A percentile compares a stretch with the other conserved stretches of the same genome.
Evolutionary conservation across 2,113 vertebrate species (phyloP).

Genomic region (Martes martes): DNA sequence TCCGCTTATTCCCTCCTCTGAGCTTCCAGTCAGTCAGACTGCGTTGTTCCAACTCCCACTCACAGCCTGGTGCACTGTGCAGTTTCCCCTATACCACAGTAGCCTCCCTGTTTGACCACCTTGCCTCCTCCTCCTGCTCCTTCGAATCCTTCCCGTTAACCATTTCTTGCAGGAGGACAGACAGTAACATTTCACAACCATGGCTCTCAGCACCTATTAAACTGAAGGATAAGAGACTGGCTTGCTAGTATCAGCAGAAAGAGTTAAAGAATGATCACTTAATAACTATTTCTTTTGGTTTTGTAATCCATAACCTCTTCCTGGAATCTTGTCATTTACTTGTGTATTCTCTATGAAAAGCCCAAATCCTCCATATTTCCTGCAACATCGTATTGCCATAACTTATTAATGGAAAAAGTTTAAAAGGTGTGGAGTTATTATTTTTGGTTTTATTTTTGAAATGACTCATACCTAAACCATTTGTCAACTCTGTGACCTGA

Average conservation of each 20-base stretch:
- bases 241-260: slow-evolving; percentile 64
- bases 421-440: not conserved
- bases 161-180: slow-evolving; percentile 39
- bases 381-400: not conserved
- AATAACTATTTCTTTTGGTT: not conserved
- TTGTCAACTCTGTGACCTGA: slow-evolving; percentile 25
- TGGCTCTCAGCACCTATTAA: not conserved
- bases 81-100: not conserved
- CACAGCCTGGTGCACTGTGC: not conserved
- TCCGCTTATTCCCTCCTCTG: not conserved
- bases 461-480: slow-evolving; percentile 52
- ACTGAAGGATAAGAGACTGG: not conserved
- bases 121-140: slow-evolving; percentile 11
- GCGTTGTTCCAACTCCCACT: slow-evolving; percentile 51
- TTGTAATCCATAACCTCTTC: slow-evolving; percentile 33
- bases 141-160: slow-evolving; percentile 35
- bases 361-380: not conserved
- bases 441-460: slow-evolving; percentile 22
- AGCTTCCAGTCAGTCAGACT: slow-evolving; percentile 47
- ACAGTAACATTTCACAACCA: slow-evolving; percentile 23
- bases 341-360: not conserved
- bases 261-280: slow-evolving; percentile 53
- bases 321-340: slow-evolving; percentile 7
- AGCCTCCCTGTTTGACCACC: not conserved
- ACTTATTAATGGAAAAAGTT: not conserved